Conservation (phyloP, 1,140 invertebrate genomes). For the Parasteatoda tepidariorum region DNA sequence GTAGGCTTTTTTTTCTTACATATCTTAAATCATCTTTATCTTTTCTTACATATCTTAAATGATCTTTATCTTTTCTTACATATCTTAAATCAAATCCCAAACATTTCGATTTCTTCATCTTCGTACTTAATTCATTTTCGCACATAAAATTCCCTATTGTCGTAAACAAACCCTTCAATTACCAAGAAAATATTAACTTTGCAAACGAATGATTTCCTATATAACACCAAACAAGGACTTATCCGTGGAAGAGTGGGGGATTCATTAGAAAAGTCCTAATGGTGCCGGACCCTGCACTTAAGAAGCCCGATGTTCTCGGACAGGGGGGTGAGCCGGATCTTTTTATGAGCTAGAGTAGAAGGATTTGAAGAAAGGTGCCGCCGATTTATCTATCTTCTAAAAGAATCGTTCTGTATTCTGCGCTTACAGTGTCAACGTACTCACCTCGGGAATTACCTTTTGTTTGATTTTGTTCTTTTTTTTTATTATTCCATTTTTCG, state of each 20-base stretch:
- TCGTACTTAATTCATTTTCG: neutral
- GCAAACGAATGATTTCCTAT: slow-evolving; percentile 24
- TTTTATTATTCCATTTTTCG: neutral
- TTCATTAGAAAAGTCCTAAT: slow-evolving; percentile 33
- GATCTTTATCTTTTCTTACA: too few species aligned
- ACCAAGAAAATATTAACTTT: slow-evolving; percentile 16
- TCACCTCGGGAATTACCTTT: slow-evolving; percentile 12
- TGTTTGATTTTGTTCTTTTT: neutral
- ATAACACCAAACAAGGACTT: slow-evolving; percentile 28
- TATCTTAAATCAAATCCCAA: too few species aligned
- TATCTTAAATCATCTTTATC: too few species aligned
- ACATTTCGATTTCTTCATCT: slow-evolving; percentile 13
- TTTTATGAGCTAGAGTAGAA: neutral
- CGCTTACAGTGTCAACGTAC: slow-evolving; percentile 44
- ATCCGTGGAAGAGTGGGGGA: neutral
- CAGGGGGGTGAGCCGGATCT: slow-evolving; percentile 13
- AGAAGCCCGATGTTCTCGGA: slow-evolving; percentile 12
- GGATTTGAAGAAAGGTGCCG: neutral
- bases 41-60: too few species aligned
- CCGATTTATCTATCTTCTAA: neutral
- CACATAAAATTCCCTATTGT: neutral
- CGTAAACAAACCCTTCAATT: slow-evolving; percentile 40
- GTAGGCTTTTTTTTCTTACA: too few species aligned
- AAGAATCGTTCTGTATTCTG: slow-evolving; percentile 36
- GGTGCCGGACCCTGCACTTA: slow-evolving; percentile 31